A percentile compares a stretch with the other conserved stretches of the same genome.
phyloP scores from a whole-genome alignment of 2,113 vertebrate genomes.

The Hucho hucho region DNA sequence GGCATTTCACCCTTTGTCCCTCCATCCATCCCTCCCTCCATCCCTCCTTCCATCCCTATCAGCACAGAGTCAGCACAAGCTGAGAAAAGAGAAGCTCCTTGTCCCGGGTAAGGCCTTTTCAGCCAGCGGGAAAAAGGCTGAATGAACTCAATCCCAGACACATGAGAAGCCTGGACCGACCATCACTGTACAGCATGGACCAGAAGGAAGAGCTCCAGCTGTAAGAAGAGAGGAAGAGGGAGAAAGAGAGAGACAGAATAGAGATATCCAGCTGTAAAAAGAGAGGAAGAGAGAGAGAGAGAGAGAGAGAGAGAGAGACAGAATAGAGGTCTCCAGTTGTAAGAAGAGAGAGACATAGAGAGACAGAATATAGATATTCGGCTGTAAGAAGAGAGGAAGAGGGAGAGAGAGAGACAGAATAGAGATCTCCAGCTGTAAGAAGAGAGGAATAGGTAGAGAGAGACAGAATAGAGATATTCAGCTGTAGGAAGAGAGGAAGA shows the following conservation, averaged over 20 bases:
- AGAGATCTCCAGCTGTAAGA: conserved; percentile 18
- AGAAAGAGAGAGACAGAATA: too few relatives aligned
- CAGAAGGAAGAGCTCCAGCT: conserved; percentile 9
- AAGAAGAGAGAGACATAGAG: too few relatives aligned
- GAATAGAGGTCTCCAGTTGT: too few relatives aligned
- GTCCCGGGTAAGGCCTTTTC: conserved; percentile 21
- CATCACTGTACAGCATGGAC: conserved; percentile 19
- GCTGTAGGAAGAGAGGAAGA: too few relatives aligned
- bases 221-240: background rate
- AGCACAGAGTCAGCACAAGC: conserved; percentile 63
- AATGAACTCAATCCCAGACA: conserved; percentile 50
- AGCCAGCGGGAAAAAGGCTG: conserved; percentile 46
- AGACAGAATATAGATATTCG: too few relatives aligned
- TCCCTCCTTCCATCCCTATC: conserved; percentile 37
- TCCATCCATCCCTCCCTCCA: background rate
- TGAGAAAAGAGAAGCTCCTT: too few relatives aligned
- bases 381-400: too few relatives aligned
- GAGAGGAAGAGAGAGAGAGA: too few relatives aligned
- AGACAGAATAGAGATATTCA: too few relatives aligned
- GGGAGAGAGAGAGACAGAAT: too few relatives aligned
- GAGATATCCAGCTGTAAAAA: too few relatives aligned
- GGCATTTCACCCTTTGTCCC: background rate
- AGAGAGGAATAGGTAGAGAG: background rate
- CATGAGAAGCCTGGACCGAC: conserved; percentile 43
- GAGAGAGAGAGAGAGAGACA: too few relatives aligned